Evolutionary conservation across 2,113 vertebrate species (phyloP), one percentile per base, ranked within the genome.

Genomic region (Triplophysa dalaica): DNA sequence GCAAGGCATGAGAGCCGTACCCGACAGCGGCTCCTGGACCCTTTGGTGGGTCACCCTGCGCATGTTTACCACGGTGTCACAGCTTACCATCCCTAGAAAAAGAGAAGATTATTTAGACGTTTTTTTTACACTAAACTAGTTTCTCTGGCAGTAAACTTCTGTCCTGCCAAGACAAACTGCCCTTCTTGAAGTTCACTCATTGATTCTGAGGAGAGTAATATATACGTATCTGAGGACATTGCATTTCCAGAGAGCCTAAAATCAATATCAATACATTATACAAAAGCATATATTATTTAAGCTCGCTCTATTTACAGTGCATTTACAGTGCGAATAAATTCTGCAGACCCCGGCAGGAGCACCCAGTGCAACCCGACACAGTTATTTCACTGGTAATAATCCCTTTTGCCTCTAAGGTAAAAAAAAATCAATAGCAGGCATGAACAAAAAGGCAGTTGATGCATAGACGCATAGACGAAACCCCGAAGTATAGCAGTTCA

Each of bases 1-100:
- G 84, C 97, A 99, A 56, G 97, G 96, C 11, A 98, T 92, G 6
- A 95, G 88, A 17, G 92, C 93, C 0, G 94, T 90, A 86, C 94
- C 93, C 0, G 96, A 96, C 77, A 99, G 90, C n/a, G 94, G 94
- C 17, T 94, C 94, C 0, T 88, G 91, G 9, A 96, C 79, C 0
- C 90, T 79, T 79, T 84, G 91, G 22, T 95, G 92, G 81, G 95
- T 95, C 84, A 94, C 91, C 86, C 94, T 92, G 50, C 93, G 91
- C 93, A 98, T 96, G 83, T 90, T 95, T 86, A 99, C 94, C 87
- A 93, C 89, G 26, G 93, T 91, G 77, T 94, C 93, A 0, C 87
- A 85, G 1, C 87, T 87, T 82, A 86, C 91, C 1, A 87, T 66
- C 65, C 92, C 95, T 96, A 91, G 0, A 7, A 52, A 22, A 48